Evolutionary conservation across 1,140 invertebrate species (phyloP).

Genomic region (Dermatophagoides farinae): DNA sequence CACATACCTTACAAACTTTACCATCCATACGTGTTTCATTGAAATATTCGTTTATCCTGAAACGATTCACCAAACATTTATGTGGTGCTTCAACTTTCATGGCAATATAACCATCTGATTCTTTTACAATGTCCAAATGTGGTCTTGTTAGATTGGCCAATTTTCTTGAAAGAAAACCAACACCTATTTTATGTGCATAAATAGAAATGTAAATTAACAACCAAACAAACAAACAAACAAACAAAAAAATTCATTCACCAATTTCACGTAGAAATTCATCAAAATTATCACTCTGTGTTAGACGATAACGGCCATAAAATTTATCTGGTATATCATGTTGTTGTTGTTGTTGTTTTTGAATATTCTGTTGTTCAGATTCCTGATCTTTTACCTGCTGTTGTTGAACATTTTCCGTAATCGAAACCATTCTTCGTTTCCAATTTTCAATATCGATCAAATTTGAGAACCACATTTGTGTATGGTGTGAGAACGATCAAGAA

Average conservation of each 20-base stretch:
- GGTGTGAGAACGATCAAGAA: too few relatives aligned
- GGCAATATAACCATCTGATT: not conserved
- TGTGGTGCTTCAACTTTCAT: not conserved
- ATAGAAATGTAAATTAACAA: too few relatives aligned
- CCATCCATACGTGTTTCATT: constrained; percentile 66
- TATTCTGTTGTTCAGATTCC: too few relatives aligned
- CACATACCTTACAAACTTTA: constrained; percentile 39
- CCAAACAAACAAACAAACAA: too few relatives aligned
- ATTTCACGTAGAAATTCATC: not conserved
- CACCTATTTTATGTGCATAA: too few relatives aligned
- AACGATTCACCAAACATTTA: not conserved
- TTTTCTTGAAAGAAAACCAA: not conserved
- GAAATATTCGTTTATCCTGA: constrained; percentile 38
- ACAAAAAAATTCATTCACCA: not conserved
- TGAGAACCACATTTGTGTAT: too few relatives aligned
- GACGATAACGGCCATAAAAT: not conserved
- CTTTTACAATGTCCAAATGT: not conserved
- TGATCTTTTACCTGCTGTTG: too few relatives aligned
- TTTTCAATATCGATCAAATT: too few relatives aligned
- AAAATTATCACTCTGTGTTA: not conserved
- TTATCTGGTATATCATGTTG: too few relatives aligned
- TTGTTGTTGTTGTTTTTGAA: too few relatives aligned
- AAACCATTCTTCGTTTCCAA: too few relatives aligned
- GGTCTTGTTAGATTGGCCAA: not conserved
- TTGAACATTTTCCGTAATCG: too few relatives aligned